Evolutionary conservation across 2,888 invertebrate species (phyloP).

Genomic region (Anticlea derivata): DNA sequence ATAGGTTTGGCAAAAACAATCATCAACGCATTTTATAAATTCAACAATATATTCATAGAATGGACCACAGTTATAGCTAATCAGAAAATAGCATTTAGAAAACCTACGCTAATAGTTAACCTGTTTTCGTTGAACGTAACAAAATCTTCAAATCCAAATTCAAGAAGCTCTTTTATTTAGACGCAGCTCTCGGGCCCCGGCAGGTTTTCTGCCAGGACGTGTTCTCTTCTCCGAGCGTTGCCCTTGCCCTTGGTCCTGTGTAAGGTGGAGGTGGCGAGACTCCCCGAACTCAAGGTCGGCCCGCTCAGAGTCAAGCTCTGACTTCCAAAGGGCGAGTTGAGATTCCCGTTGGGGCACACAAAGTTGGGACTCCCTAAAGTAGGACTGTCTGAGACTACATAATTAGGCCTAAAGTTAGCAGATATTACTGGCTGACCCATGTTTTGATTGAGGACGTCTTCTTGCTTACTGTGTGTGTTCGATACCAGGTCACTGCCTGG

Average conservation of each 20-base stretch:
- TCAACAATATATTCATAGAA: constrained; percentile 28
- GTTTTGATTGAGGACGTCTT: constrained; percentile 73
- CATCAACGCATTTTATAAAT: constrained; percentile 28
- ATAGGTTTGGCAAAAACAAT: constrained; percentile 39
- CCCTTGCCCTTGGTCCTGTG: constrained; percentile 81
- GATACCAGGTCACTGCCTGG: constrained; percentile 61
- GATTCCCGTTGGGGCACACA: constrained; percentile 76
- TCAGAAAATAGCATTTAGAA: constrained; percentile 37
- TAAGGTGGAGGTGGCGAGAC: constrained; percentile 72
- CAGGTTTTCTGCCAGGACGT: constrained; percentile 92
- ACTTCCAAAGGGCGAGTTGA: constrained; percentile 71
- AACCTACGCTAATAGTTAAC: constrained; percentile 44
- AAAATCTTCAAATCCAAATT: constrained; percentile 39
- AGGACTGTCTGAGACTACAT: constrained; percentile 70
- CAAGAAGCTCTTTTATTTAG: constrained; percentile 57
- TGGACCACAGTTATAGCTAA: constrained; percentile 37
- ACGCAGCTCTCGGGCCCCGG: constrained; percentile 96
- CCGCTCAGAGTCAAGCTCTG: constrained; percentile 68
- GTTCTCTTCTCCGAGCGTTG: constrained; percentile 85
- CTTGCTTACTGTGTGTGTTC: constrained; percentile 55
- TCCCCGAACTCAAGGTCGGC: constrained; percentile 74
- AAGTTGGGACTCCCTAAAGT: constrained; percentile 79
- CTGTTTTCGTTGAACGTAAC: constrained; percentile 43
- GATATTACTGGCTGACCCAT: constrained; percentile 55
- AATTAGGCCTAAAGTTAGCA: constrained; percentile 73